Percentiles rank a stretch among this genome's conserved stretches.
phyloP scores from a whole-genome alignment of 2,888 invertebrate species.

The Apotomis capreana region DNA sequence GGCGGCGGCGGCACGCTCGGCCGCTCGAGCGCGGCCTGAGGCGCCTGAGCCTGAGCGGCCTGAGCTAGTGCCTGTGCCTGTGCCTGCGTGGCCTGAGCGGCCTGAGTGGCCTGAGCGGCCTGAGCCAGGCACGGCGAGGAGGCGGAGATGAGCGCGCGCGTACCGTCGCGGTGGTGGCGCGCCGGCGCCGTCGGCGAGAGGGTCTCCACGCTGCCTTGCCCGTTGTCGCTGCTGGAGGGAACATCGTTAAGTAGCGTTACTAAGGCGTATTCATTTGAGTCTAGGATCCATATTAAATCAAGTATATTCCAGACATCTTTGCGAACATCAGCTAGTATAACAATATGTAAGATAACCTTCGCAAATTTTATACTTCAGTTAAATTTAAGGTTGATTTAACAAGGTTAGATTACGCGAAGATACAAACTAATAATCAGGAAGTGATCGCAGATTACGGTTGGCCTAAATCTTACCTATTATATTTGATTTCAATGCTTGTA shows the following conservation, averaged over 20 bases:
- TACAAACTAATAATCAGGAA: neutral
- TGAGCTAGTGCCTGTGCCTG: constrained; percentile 15
- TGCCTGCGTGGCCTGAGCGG: constrained; percentile 17
- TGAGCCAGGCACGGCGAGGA: constrained; percentile 69
- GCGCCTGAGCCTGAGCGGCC: constrained; percentile 23
- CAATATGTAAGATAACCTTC: too few relatives aligned
- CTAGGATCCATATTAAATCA: too few relatives aligned
- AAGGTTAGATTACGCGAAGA: neutral
- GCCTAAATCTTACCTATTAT: too few relatives aligned
- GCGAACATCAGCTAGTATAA: too few relatives aligned
- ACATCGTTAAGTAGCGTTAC: constrained; percentile 13
- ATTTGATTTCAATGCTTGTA: too few relatives aligned
- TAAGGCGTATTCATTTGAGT: neutral
- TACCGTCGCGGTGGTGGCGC: constrained; percentile 48
- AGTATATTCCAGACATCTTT: too few relatives aligned
- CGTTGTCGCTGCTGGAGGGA: constrained; percentile 72
- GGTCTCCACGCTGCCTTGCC: constrained; percentile 69
- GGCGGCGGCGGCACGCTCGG: constrained; percentile 68
- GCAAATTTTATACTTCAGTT: too few relatives aligned
- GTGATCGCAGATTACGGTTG: too few relatives aligned
- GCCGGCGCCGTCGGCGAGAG: constrained; percentile 56
- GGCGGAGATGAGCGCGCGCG: constrained; percentile 45
- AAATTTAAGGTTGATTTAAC: too few relatives aligned
- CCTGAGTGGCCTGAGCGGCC: constrained; percentile 18
- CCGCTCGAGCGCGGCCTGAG: constrained; percentile 52